Percentiles rank a stretch among this genome's conserved stretches.
phyloP scores from a whole-genome alignment of 2,797 vertebrate species.

The Scleropages formosus region DNA sequence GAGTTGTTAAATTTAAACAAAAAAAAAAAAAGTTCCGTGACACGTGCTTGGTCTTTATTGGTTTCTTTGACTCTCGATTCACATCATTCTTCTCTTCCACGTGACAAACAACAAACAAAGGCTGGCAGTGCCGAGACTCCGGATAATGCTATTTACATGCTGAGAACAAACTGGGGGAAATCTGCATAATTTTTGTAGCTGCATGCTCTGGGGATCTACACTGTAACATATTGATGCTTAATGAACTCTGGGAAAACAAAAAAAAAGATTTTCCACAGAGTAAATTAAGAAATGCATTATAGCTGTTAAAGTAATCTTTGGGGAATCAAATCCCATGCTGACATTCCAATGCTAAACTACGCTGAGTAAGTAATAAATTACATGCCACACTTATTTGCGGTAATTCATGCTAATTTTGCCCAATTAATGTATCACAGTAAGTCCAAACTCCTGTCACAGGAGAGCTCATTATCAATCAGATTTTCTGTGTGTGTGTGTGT shows the following conservation, averaged over 20 bases:
- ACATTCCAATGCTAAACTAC: conserved; percentile 88
- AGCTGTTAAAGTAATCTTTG: conserved; percentile 99
- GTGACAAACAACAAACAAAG: conserved; percentile 61
- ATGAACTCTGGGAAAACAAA: conserved; percentile 90
- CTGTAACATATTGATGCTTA: conserved; percentile 99
- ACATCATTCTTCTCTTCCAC: conserved; percentile 57
- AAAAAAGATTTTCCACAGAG: conserved; percentile 99
- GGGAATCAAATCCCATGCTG: conserved; percentile 86
- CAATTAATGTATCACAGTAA: conserved; percentile 99
- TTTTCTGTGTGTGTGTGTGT: too few species aligned
- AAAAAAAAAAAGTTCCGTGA: conserved; percentile 21
- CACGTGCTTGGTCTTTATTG: conserved; percentile 16
- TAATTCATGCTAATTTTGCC: conserved; percentile 99
- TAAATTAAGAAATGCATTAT: conserved; percentile 99
- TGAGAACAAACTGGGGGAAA: conserved; percentile 81
- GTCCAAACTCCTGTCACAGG: conserved; percentile 92
- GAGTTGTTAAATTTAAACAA: neutral
- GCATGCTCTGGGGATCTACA: conserved; percentile 90
- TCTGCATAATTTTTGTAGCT: conserved; percentile 98
- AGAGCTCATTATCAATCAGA: conserved; percentile 99
- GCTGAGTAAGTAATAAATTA: conserved; percentile 99
- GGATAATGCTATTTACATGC: conserved; percentile 97
- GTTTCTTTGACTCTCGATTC: conserved; percentile 18
- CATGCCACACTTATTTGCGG: conserved; percentile 99
- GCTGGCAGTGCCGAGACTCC: conserved; percentile 30